Conservation (phyloP, 2,888 invertebrate species). For the Eurois occulta region DNA sequence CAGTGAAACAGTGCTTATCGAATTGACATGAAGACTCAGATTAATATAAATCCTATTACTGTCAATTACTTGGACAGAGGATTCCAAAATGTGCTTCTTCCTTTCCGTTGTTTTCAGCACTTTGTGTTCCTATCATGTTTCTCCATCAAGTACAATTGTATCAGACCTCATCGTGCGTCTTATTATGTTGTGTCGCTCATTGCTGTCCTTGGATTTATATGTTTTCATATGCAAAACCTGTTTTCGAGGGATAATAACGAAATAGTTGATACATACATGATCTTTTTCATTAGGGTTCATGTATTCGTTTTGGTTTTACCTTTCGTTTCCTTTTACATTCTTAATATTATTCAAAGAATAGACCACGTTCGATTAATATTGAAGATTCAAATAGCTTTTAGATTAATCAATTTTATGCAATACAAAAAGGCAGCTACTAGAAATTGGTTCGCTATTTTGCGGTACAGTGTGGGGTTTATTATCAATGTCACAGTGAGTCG, state of each 20-base stretch:
- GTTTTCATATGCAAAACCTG: rapidly evolving
- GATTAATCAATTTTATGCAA: constrained; percentile 14
- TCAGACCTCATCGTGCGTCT: constrained; percentile 36
- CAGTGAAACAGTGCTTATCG: not conserved
- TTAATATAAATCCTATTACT: constrained; percentile 9
- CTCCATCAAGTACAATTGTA: constrained; percentile 41
- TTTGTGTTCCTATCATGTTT: constrained; percentile 34
- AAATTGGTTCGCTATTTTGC: constrained; percentile 23
- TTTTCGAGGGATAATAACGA: rapidly evolving
- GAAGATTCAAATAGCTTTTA: constrained; percentile 43
- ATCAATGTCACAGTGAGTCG: not conserved
- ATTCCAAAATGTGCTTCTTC: constrained; percentile 33
- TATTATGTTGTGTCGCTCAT: constrained; percentile 30
- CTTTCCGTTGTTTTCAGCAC: constrained; percentile 31
- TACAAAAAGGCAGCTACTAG: constrained; percentile 9
- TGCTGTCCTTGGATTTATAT: constrained; percentile 1
- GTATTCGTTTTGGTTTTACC: not conserved
- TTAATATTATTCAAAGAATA: constrained; percentile 30
- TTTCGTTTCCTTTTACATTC: not conserved
- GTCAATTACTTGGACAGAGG: constrained; percentile 11
- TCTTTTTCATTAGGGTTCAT: not conserved
- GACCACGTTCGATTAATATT: constrained; percentile 33
- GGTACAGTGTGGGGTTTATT: constrained; percentile 1
- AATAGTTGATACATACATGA: not conserved
- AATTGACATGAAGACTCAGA: constrained; percentile 23